Base-by-base conservation (phyloP, 2,113 vertebrate genomes). In the Podarcis cretensis region DNA sequence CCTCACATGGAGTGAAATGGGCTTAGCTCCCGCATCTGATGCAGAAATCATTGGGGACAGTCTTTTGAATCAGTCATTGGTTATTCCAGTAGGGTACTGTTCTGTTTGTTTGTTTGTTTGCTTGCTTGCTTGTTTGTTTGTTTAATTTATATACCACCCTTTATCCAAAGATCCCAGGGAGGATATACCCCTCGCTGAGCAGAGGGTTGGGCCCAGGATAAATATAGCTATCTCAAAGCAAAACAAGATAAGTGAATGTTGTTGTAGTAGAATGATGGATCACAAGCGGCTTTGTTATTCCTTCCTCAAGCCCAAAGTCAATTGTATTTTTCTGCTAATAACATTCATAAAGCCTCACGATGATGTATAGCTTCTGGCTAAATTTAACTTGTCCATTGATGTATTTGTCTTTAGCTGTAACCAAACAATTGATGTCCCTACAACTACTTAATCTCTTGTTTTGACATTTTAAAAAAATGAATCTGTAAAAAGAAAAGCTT, bases 371-470 rank as follows among this genome's bases (percentile, higher is more conserved):
- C 4, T 81, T 43, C 37, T 88, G 71, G 74, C 69, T 91, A 63
- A 84, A 91, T 90, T 91, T 89, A 89, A 86, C 73, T 71, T 89
- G 74, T 40, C 14, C 75, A 82, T 85, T 88, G 16, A 89, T 0
- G 5, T 89, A 89, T 87, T 89, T 30, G 23, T 81, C 25, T 65
- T 68, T 87, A 63, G 40, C 27, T 69, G n/a, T 13, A 84, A 43
- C 48, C 71, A 83, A 65, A 63, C 71, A 1, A 81, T 65, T 35
- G 35, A 3, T 85, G 85, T 35, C 90, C 27, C 68, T 85, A 43
- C 25, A 69, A 85, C 69, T 75, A 6, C 23, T 83, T 89, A 90
- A 79, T n/a, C 0, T 87, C 68, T 30, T 87, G 3, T 84, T 94
- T 83, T 93, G 57, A 79, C 2, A 12, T 63, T 35, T 69, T 43